Conservation (phyloP, 2,113 vertebrate genomes). For the Pardalotus punctatus region DNA sequence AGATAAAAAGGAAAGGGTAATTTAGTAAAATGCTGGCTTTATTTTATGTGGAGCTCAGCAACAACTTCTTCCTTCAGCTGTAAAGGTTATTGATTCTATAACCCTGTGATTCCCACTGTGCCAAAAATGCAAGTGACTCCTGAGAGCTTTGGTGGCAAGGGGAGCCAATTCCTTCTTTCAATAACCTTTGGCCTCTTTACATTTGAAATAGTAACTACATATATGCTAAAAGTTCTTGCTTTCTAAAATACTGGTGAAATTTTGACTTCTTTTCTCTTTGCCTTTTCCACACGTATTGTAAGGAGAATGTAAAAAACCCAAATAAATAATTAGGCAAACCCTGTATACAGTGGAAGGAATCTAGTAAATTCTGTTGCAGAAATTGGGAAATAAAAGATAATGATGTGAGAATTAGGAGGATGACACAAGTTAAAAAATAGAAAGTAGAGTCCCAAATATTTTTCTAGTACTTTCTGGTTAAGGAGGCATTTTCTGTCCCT, state of each 20-base stretch:
- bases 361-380: not conserved
- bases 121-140: not conserved
- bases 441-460: not conserved
- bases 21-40: not conserved
- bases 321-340: not conserved
- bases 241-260: not conserved
- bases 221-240: not conserved
- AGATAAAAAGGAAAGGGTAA: not conserved
- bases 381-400: not conserved
- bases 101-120: not conserved
- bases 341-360: not conserved
- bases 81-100: not conserved
- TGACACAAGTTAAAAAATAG: not conserved
- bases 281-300: not conserved
- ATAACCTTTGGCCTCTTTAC: not conserved
- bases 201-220: not conserved
- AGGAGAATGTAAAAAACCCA: not conserved
- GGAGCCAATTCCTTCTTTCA: not conserved
- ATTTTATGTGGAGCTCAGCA: not conserved
- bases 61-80: not conserved
- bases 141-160: not conserved
- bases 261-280: not conserved
- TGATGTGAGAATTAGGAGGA: not conserved
- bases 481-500: not conserved
- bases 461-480: not conserved